These are phyloP conservation scores for Theretra japonica DNA, from an alignment of 2,888 invertebrate genomes.

Conservation along the genomic window DNA sequence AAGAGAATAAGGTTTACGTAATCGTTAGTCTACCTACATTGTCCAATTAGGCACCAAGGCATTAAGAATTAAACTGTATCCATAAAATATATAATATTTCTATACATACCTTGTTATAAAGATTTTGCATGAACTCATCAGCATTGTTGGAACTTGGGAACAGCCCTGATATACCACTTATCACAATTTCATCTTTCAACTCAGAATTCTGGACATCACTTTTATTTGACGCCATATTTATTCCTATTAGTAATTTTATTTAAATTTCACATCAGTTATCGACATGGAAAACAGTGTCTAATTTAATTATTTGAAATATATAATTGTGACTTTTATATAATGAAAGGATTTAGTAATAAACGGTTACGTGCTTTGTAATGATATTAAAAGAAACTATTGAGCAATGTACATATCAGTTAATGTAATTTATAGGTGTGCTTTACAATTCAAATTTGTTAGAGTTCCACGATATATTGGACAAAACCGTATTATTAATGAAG, in stretches of 20 bases:
- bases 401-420: background rate
- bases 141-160: conserved; percentile 89
- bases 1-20: too few relatives aligned
- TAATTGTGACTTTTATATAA: background rate
- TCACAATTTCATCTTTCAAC: conserved; percentile 78
- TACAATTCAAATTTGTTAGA: conserved; percentile 7
- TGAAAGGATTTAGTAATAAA: background rate
- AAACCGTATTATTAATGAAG: background rate
- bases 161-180: conserved; percentile 86
- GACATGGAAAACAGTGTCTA: background rate
- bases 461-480: background rate
- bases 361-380: background rate
- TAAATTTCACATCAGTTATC: background rate
- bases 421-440: conserved; percentile 1
- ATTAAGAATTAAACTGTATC: too few relatives aligned
- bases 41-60: too few relatives aligned
- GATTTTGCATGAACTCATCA: conserved; percentile 85
- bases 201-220: background rate
- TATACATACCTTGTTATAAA: conserved; percentile 84
- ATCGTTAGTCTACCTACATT: too few relatives aligned
- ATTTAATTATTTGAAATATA: background rate
- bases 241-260: background rate
- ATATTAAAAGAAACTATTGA: background rate
- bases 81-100: background rate
- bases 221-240: conserved; percentile 12